Evolutionary conservation across 2,797 vertebrate genomes (phyloP).

Genomic region (Leptatherina wallacei): DNA sequence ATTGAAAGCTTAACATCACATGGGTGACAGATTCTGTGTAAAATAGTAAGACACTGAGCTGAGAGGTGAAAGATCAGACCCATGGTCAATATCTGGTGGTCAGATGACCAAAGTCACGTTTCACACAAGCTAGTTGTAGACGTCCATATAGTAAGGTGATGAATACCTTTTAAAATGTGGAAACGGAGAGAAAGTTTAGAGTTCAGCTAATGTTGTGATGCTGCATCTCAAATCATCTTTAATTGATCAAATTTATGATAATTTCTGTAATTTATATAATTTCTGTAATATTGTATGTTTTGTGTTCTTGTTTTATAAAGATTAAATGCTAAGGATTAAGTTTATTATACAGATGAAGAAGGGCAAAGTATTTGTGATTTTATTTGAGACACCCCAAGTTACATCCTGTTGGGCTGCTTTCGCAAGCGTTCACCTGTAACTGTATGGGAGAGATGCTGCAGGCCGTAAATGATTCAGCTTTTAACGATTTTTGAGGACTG

Average conservation of each 20-base stretch:
- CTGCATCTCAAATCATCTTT: background rate
- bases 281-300: no score
- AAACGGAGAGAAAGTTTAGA: background rate
- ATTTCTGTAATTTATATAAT: no score
- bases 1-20: slow-evolving; percentile 3
- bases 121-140: slow-evolving; percentile 15
- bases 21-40: slow-evolving; percentile 15
- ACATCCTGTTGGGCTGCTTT: no score
- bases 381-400: no score
- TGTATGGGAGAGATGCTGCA: no score
- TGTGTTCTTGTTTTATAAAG: no score
- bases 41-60: slow-evolving; percentile 9
- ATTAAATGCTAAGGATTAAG: no score
- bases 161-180: slow-evolving; percentile 24
- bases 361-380: no score
- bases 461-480: no score
- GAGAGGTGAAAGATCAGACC: slow-evolving; percentile 35
- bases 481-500: no score
- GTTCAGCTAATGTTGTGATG: background rate
- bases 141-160: background rate
- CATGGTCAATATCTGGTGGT: slow-evolving; percentile 21
- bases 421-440: no score
- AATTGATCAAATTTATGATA: background rate
- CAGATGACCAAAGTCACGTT: slow-evolving; percentile 43
- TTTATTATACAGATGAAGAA: no score